Evolutionary conservation across 37 sponge, comb jelly and placozoan species (phyloP), one percentile per base, ranked within the genome.

Genomic region (Dysidea cf. avara): DNA sequence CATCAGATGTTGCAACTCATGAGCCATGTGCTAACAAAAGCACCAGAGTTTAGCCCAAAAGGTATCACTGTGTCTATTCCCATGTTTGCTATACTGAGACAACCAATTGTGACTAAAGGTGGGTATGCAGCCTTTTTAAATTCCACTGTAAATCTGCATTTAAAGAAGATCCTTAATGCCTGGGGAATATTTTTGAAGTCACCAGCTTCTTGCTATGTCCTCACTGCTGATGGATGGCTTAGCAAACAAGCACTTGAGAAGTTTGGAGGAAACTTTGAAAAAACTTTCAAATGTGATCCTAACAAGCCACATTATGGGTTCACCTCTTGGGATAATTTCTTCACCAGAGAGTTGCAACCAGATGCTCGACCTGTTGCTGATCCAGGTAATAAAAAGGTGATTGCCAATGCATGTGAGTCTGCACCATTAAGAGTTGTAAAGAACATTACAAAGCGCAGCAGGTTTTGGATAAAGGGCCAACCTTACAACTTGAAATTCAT

Each of bases 401-500:
- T 78, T 39, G 61, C 18, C 3, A 78, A 69, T 70, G 71, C 81
- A 13, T 81, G 81, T 29, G 72, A 81, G 38, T 81, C 81, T 3
- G 66, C 56, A 14, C 73, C 81, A n/a, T n/a, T n/a, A n/a, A n/a
- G n/a, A n/a, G n/a, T n/a, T n/a, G n/a, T n/a, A n/a, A n/a, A n/a
- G n/a, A n/a, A n/a, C n/a, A n/a, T n/a, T n/a, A n/a, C n/a, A n/a
- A n/a, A n/a, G n/a, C n/a, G n/a, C n/a, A n/a, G n/a, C n/a, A n/a
- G n/a, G n/a, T n/a, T n/a, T n/a, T n/a, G n/a, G n/a, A n/a, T n/a
- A n/a, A n/a, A n/a, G n/a, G n/a, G n/a, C n/a, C n/a, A n/a, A n/a
- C n/a, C n/a, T n/a, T n/a, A n/a, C n/a, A n/a, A n/a, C n/a, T n/a
- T n/a, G n/a, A n/a, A n/a, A n/a, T n/a, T n/a, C n/a, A 64, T 64